Base-by-base conservation (phyloP, 2,797 vertebrate genomes). In the Lateolabrax maculatus region DNA sequence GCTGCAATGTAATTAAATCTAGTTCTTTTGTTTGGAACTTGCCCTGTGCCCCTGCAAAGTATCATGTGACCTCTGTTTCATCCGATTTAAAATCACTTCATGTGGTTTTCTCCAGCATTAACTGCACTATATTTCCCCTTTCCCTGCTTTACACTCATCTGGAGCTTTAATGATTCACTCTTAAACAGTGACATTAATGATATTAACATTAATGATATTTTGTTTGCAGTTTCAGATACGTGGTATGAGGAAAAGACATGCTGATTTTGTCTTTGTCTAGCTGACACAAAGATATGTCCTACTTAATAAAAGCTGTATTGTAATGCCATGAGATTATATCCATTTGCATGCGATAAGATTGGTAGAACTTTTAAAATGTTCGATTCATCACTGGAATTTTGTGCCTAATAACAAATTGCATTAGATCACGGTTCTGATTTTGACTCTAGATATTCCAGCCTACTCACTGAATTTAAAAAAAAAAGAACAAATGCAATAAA, bases 1-100 rank as follows among this genome's bases (percentile, higher is more conserved):
- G 27, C 69, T 53, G 31, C 12, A 25, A 27, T 74, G 56, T 57
- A 36, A 64, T 75, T n/a, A 19, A 44, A 52, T 78, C 8, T 60
- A 34, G 3, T 56, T 60, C 11, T 56, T 72, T 71, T 76, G 36
- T 78, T 57, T 67, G 60, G 48, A 51, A 18, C 66, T 68, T 53
- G 8, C 36, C 46, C 31, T 58, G 37, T 44, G 4, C 16, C 43
- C 16, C 62, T 25, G 41, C 13, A 51, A 36, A 27, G 25, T 13
- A 48, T 46, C 39, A 34, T 25, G 4, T 65, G 19, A 67, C 10
- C 34, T 31, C 2, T 23, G 10, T 16, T 63, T 9, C 9, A 12
- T 41, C 41, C 16, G 67, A 27, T 77, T 49, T 62, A 23, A 66
- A 57, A 60, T 21, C 4, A 29, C 37, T 43, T 57, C 5, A 25